Conservation (phyloP, 2,113 vertebrate genomes). For the Nettapus auritus region DNA sequence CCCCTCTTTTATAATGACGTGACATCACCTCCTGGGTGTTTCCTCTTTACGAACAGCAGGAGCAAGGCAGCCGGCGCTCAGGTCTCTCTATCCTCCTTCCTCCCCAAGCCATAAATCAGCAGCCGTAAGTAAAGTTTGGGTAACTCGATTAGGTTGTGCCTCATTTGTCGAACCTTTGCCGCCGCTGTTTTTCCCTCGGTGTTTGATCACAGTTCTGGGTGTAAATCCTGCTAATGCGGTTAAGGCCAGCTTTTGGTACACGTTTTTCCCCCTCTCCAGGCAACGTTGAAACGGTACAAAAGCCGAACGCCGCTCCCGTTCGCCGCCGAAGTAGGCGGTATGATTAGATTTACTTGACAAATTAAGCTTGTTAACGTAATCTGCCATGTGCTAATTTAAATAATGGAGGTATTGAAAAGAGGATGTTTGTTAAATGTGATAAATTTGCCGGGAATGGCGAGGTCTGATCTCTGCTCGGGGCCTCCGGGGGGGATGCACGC, state of each 20-base stretch:
- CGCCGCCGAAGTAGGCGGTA: conserved; percentile 35
- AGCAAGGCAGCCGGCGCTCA: not conserved
- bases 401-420: conserved; percentile 50
- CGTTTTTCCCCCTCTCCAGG: not conserved
- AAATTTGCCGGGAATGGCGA: not conserved
- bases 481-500: not conserved
- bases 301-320: not conserved
- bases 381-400: conserved; percentile 61
- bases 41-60: not conserved
- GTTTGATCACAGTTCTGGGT: not conserved
- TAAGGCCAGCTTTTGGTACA: not conserved
- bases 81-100: not conserved
- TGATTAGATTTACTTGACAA: conserved; percentile 62
- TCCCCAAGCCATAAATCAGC: not conserved
- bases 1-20: not conserved
- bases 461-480: not conserved
- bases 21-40: not conserved
- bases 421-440: conserved; percentile 61
- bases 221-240: not conserved
- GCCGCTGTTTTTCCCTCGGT: not conserved
- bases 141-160: not conserved
- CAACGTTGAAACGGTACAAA: conserved; percentile 12
- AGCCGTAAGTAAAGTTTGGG: not conserved
- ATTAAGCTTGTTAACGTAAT: conserved; percentile 72
- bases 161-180: not conserved